A percentile compares a stretch with the other conserved stretches of the same genome.
These are phyloP conservation scores for Lycaon pictus DNA, from an alignment of 2,113 vertebrate species.

Conservation along the genomic window DNA sequence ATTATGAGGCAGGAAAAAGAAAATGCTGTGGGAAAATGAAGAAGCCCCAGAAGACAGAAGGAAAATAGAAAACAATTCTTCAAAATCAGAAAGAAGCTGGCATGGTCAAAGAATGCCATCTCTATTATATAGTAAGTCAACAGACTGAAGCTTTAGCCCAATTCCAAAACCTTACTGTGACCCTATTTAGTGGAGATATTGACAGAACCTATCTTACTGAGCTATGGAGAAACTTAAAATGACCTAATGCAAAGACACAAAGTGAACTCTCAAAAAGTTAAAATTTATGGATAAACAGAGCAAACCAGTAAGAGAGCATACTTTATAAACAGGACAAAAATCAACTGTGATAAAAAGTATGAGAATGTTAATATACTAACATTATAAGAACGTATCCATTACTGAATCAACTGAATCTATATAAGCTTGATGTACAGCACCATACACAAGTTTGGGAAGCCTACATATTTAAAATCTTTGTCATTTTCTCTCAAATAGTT, in stretches of 20 bases:
- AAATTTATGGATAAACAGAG: not conserved
- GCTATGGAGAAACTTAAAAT: constrained; percentile 10
- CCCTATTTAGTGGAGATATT: not conserved
- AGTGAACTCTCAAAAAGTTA: not conserved
- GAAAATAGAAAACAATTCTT: not conserved
- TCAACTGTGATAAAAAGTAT: not conserved
- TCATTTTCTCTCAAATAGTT: not conserved
- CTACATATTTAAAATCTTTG: not conserved
- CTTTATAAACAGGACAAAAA: constrained; percentile 2
- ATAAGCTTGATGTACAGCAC: not conserved
- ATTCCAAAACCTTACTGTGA: not conserved
- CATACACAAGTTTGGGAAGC: not conserved
- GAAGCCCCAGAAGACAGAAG: not conserved
- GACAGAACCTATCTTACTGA: not conserved
- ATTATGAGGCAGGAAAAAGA: not conserved
- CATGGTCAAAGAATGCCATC: not conserved
- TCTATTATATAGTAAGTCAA: not conserved
- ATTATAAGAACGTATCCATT: not conserved
- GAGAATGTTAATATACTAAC: not conserved
- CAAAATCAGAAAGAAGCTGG: not conserved
- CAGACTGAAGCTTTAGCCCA: not conserved
- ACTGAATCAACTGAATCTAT: not conserved
- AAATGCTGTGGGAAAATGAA: not conserved
- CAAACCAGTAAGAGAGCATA: not conserved
- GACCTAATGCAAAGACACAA: not conserved